phyloP scores from a whole-genome alignment of 2,113 vertebrate species.

The Tylochromis polylepis region DNA sequence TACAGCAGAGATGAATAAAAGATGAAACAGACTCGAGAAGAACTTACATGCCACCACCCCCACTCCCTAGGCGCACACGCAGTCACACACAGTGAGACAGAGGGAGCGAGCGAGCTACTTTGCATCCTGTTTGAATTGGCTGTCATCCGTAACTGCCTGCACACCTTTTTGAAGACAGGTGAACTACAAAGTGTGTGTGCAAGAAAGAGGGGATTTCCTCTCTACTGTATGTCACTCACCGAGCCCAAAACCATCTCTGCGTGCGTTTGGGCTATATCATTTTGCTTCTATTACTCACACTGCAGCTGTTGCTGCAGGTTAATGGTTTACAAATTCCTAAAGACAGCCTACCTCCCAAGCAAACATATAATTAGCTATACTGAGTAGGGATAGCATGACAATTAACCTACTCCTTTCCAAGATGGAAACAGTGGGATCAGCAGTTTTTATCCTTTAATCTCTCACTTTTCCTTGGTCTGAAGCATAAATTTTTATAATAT shows the following conservation, averaged over 20 bases:
- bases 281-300: conserved; percentile 7
- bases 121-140: conserved; percentile 73
- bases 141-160: conserved; percentile 61
- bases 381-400: conserved; percentile 42
- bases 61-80: conserved; percentile 18
- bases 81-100: not conserved
- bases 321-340: conserved; percentile 67
- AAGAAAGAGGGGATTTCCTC: conserved; percentile 43
- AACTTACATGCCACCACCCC: conserved; percentile 63
- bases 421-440: conserved; percentile 6
- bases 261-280: conserved; percentile 3
- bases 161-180: conserved; percentile 67
- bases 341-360: conserved; percentile 26
- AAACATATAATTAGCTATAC: conserved; percentile 56
- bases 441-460: conserved; percentile 1
- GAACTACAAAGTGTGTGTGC: conserved; percentile 41
- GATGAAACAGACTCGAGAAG: conserved; percentile 68
- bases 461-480: conserved; percentile 26
- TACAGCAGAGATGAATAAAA: conserved; percentile 70
- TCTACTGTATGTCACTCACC: conserved; percentile 30
- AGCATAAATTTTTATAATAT: conserved; percentile 13
- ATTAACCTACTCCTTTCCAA: conserved; percentile 49
- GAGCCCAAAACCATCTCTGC: conserved; percentile 17
- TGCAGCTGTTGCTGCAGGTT: conserved; percentile 41
- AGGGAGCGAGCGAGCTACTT: conserved; percentile 46